Evolutionary conservation across 23 tunicate species (phyloP), one percentile per base, ranked within the genome.

Genomic region (Phallusia fumigata): DNA sequence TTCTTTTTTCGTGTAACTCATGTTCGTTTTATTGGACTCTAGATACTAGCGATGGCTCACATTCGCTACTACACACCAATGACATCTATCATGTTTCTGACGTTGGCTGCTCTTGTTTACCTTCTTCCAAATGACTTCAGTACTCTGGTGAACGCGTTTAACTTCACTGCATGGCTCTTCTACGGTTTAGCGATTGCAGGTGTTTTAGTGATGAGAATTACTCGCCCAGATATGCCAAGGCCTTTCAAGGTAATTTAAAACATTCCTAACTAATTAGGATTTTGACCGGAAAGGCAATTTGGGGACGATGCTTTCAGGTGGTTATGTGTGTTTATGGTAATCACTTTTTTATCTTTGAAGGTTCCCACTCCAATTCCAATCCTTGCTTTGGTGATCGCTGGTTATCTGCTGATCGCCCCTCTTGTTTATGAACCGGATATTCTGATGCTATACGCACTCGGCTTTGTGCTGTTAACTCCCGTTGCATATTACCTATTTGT

Each of bases 221-320:
- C 52, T 5, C 26, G 44, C 18, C 52, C 80, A 2, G 28, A 77
- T 15, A 40, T 77, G 52, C 12, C 35, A 18, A 21, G 80, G 18
- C 80, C 80, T 35, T 77, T 34, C 16, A 77, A 77, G 80, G 80
- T 77, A n/a, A n/a, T n/a, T n/a, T n/a, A n/a, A n/a, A n/a, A n/a
- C n/a, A n/a, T n/a, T n/a, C n/a, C n/a, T n/a, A n/a, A n/a, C n/a
- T n/a, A n/a, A n/a, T n/a, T n/a, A n/a, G n/a, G n/a, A n/a, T n/a
- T n/a, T n/a, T n/a, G n/a, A n/a, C n/a, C n/a, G n/a, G n/a, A n/a
- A n/a, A n/a, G n/a, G n/a, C n/a, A n/a, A n/a, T n/a, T n/a, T n/a
- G n/a, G n/a, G n/a, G n/a, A n/a, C n/a, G n/a, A n/a, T n/a, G n/a
- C n/a, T n/a, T n/a, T n/a, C n/a, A n/a, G n/a, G n/a, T n/a, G n/a